Base-by-base conservation (phyloP, 2,797 vertebrate species). In the Picus viridis region DNA sequence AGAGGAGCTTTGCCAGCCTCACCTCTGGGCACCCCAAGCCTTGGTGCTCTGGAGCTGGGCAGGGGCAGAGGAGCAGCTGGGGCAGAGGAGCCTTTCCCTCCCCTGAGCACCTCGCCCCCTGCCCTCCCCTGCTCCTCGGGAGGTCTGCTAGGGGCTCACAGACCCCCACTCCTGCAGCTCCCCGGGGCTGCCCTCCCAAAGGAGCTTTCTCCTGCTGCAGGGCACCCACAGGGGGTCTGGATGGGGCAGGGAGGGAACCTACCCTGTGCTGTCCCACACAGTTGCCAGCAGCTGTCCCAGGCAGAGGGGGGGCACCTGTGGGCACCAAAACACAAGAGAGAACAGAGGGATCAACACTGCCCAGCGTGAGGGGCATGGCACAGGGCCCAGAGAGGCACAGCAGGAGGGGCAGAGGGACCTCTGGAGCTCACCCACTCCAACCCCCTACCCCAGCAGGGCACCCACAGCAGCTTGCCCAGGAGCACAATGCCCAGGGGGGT, bases 211-310 rank as follows among this genome's bases (percentile, higher is more conserved):
- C 22, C 24, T 1, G 0, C 4, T 39, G 27, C 43, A 34, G 86
- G 41, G 23, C 64, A 84, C 12, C 19, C 41, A n/a, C n/a, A 2
- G 0, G 0, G 51, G 26, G 11, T 73, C 43, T 2, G 1, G 39
- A 23, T 47, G 22, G 39, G 76, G 53, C 13, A 17, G 23, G 17
- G 24, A 3, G 13, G 6, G 58, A 87, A 54, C 53, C 14, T 96
- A 96, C 96, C 96, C 88, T 92, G 67, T 96, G 95, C 58, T 96
- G 92, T 93, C 96, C 95, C 59, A 53, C 30, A 61, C 86, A 97
- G 68, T 92, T 97, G 43, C 92, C 84, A 7, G 88, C 64, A 56
- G 67, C 67, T 89, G 92, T 95, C 73, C 91, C 88, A 22, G 86
- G 53, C 54, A 95, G 93, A 89, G 85, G 0, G 26, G 81, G 0